A percentile compares a stretch with the other conserved stretches of the same genome.
phyloP scores from a whole-genome alignment of 2,888 invertebrate genomes.

The Holacanthella duospinosa region DNA sequence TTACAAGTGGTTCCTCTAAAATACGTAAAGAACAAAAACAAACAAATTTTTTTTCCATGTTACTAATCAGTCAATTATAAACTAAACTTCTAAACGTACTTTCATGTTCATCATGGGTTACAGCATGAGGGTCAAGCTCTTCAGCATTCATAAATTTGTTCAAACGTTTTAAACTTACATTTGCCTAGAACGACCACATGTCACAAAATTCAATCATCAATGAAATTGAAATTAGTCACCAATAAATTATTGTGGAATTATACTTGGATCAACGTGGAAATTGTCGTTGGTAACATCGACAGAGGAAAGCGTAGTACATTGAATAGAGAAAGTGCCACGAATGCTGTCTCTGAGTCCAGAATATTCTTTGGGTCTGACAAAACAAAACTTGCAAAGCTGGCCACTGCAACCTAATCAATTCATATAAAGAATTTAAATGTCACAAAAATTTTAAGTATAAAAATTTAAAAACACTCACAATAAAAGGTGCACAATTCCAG shows the following conservation, averaged over 20 bases:
- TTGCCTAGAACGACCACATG: slow-evolving; percentile 38
- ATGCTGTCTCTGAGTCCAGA: slow-evolving; percentile 47
- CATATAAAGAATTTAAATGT: neutral
- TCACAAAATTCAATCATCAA: neutral
- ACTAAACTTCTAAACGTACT: slow-evolving; percentile 53
- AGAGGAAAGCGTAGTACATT: slow-evolving; percentile 51
- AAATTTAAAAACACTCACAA: slow-evolving; percentile 39
- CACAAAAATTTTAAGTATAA: too few relatives aligned
- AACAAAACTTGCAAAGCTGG: slow-evolving; percentile 42
- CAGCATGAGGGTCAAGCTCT: slow-evolving; percentile 43
- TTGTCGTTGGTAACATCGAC: slow-evolving; percentile 41
- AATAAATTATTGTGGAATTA: neutral
- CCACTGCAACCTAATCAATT: slow-evolving; percentile 37
- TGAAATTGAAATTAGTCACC: neutral
- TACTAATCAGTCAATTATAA: too few relatives aligned
- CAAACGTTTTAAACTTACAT: slow-evolving; percentile 47
- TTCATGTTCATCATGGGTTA: slow-evolving; percentile 48
- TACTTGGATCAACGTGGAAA: slow-evolving; percentile 9
- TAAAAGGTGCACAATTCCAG: slow-evolving; percentile 47
- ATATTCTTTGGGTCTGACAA: slow-evolving; percentile 42
- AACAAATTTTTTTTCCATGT: too few relatives aligned
- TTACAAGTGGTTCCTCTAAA: slow-evolving; percentile 41
- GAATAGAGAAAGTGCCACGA: slow-evolving; percentile 50
- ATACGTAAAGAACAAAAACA: too few relatives aligned
- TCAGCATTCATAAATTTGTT: slow-evolving; percentile 45